A percentile compares a stretch with the other conserved stretches of the same genome.
These are phyloP conservation scores for Onychomys torridus DNA, from an alignment of 2,797 vertebrate genomes.

Conservation along the genomic window DNA sequence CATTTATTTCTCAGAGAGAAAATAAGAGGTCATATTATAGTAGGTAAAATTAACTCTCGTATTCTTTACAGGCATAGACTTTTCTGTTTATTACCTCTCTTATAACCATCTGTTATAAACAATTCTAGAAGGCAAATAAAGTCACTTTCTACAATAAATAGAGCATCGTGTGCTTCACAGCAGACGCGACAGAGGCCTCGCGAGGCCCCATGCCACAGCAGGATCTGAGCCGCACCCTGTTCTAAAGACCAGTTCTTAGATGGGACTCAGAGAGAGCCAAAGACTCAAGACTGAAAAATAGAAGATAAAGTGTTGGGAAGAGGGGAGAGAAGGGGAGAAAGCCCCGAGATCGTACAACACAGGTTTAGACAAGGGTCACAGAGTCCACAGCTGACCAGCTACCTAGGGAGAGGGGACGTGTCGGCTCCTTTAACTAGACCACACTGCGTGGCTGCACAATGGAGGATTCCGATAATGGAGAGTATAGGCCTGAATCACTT, in stretches of 20 bases:
- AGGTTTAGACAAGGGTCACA: constrained; percentile 88
- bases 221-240: constrained; percentile 83
- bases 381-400: constrained; percentile 88
- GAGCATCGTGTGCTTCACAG: constrained; percentile 91
- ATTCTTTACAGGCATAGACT: constrained; percentile 96
- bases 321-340: constrained; percentile 6
- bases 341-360: constrained; percentile 87
- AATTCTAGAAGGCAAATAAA: constrained; percentile 92
- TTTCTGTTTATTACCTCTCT: constrained; percentile 90
- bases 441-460: constrained; percentile 91
- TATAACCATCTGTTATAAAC: constrained; percentile 94
- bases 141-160: constrained; percentile 97
- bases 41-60: constrained; percentile 94
- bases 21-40: constrained; percentile 95
- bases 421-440: constrained; percentile 90
- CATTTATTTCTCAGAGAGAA: constrained; percentile 97
- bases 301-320: constrained; percentile 57
- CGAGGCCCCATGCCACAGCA: constrained; percentile 87
- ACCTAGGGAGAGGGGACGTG: constrained; percentile 82
- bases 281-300: constrained; percentile 59
- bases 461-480: constrained; percentile 90
- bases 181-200: constrained; percentile 87
- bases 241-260: constrained; percentile 81
- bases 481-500: constrained; percentile 92
- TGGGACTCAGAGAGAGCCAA: constrained; percentile 75